These are phyloP conservation scores for Harpagoxenus sublaevis DNA, from an alignment of 2,888 invertebrate genomes.

Conservation along the genomic window DNA sequence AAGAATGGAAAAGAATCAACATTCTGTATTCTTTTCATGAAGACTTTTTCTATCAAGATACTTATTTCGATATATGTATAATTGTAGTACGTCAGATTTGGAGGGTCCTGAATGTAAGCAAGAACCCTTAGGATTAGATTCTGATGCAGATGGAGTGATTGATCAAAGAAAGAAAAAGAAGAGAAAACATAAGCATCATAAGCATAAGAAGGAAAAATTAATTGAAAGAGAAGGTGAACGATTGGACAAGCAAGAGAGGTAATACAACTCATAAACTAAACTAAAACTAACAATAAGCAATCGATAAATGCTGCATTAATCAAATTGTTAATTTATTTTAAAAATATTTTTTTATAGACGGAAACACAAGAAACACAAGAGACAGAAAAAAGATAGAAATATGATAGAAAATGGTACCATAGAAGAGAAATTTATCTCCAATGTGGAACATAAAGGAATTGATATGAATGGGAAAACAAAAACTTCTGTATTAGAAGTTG, in stretches of 20 bases:
- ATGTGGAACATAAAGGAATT: constrained; percentile 74
- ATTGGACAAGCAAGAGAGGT: constrained; percentile 79
- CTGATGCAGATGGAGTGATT: constrained; percentile 78
- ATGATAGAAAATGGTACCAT: constrained; percentile 81
- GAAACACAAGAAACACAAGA: constrained; percentile 85
- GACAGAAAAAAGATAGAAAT: constrained; percentile 80
- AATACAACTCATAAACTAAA: not conserved
- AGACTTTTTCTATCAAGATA: not conserved
- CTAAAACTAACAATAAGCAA: not conserved
- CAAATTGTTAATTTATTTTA: not conserved
- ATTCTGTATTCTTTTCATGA: not conserved
- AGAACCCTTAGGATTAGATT: constrained; percentile 78
- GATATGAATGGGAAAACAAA: constrained; percentile 83
- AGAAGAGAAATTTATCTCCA: constrained; percentile 77
- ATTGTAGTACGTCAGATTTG: constrained; percentile 81
- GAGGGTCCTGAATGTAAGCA: constrained; percentile 80
- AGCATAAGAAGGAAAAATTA: constrained; percentile 84
- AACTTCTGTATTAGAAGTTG: constrained; percentile 80
- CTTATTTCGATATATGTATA: not conserved
- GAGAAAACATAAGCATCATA: constrained; percentile 85
- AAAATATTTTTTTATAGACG: constrained; percentile 72
- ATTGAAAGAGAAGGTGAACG: constrained; percentile 79
- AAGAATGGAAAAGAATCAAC: not conserved
- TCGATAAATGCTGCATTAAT: not conserved
- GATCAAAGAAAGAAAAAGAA: constrained; percentile 84